Percentiles rank a stretch among this genome's conserved stretches.
Conservation (phyloP, 2,113 vertebrate genomes). For the Ifrita kowaldi region DNA sequence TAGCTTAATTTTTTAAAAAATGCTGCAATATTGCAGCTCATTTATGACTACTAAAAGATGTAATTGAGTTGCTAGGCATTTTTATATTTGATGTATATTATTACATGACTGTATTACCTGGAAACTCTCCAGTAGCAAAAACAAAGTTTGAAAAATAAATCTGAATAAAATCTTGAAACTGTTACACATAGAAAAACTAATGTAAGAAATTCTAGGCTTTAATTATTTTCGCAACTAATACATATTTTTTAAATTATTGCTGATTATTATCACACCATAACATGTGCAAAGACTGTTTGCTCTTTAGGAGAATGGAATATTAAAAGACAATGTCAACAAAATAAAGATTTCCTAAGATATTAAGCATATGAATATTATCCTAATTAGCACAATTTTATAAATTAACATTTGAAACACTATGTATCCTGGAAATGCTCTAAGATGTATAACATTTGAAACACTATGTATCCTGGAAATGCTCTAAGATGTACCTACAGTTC, state of each 20-base stretch:
- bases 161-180: not conserved
- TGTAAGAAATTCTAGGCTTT: not conserved
- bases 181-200: not conserved
- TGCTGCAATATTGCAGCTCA: not conserved
- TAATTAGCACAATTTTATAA: not conserved
- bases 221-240: not conserved
- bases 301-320: not conserved
- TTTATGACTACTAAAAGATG: not conserved
- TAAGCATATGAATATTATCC: not conserved
- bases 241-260: not conserved
- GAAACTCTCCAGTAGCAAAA: not conserved
- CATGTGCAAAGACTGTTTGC: not conserved
- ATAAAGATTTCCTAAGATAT: not conserved
- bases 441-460: not conserved
- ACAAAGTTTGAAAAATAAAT: not conserved
- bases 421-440: not conserved
- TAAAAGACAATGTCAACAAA: not conserved
- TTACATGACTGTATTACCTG: not conserved
- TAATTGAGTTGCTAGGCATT: not conserved
- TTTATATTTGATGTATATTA: not conserved
- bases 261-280: not conserved
- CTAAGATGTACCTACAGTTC: not conserved
- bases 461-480: not conserved
- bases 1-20: not conserved
- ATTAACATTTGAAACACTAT: not conserved